Conservation (phyloP, 2,113 vertebrate genomes). For the Microcebus griseorufus region DNA sequence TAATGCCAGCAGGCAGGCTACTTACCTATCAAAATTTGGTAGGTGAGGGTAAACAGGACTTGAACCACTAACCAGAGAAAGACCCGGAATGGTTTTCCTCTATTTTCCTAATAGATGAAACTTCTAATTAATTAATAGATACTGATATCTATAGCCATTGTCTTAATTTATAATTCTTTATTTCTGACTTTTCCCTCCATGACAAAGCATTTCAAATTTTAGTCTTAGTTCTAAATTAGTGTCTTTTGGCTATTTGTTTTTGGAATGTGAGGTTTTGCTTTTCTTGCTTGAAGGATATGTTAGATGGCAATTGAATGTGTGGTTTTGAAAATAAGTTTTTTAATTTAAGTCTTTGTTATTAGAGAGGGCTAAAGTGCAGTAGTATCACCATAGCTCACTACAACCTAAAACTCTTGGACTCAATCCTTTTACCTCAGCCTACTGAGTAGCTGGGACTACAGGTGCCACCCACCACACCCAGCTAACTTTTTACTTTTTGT, state of each 20-base stretch:
- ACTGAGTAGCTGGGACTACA: too few species aligned
- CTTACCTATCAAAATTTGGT: not conserved
- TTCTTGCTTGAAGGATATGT: not conserved
- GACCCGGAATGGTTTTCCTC: not conserved
- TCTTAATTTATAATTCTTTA: not conserved
- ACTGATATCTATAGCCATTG: not conserved
- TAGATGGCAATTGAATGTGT: not conserved
- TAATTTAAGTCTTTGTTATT: not conserved
- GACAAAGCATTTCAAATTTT: conserved; percentile 24
- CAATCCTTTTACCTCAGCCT: too few species aligned
- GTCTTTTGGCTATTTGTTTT: not conserved
- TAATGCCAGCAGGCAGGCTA: not conserved
- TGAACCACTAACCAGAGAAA: not conserved
- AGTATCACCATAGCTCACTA: too few species aligned
- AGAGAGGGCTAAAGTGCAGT: not conserved
- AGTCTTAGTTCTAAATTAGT: not conserved
- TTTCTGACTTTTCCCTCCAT: not conserved
- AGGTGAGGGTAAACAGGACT: not conserved
- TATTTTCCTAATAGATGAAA: conserved; percentile 23
- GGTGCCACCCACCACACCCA: too few species aligned
- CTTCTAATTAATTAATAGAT: not conserved
- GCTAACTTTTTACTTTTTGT: too few species aligned
- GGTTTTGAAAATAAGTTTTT: conserved; percentile 11
- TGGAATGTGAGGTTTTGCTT: not conserved
- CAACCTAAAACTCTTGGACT: too few species aligned